These are phyloP conservation scores for Sorex araneus DNA, from an alignment of 2,113 vertebrate species.

Conservation along the genomic window DNA sequence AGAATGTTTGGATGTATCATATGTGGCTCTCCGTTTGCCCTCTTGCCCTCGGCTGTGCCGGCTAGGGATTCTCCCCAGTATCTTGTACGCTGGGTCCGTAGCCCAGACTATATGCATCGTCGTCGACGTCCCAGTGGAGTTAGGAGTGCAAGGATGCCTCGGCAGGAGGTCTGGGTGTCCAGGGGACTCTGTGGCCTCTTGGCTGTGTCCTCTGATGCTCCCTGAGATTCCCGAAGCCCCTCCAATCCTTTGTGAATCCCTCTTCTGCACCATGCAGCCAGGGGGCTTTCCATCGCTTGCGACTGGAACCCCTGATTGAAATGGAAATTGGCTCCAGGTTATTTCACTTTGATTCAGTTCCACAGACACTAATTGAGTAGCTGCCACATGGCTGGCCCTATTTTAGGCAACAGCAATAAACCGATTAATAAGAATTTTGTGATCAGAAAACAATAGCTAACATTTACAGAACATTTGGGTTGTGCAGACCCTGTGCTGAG, in stretches of 20 bases:
- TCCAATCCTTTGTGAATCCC: not conserved
- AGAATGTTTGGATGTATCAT: not conserved
- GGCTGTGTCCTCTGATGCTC: not conserved
- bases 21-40: not conserved
- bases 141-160: too few relatives aligned
- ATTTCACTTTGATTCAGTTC: slow-evolving; percentile 23
- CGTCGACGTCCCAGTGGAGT: not conserved
- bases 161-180: not conserved
- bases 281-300: not conserved
- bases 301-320: not conserved
- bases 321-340: not conserved
- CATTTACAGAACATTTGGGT: not conserved
- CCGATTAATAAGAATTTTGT: not conserved
- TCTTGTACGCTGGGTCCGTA: not conserved
- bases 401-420: not conserved
- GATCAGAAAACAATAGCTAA: not conserved
- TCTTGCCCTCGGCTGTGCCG: not conserved
- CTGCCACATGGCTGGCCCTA: not conserved
- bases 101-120: not conserved
- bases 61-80: not conserved
- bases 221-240: not conserved
- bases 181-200: not conserved
- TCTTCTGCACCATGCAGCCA: not conserved
- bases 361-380: not conserved
- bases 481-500: not conserved